phyloP scores from a whole-genome alignment of 1,140 invertebrate genomes.

The Sitobion miscanthi region DNA sequence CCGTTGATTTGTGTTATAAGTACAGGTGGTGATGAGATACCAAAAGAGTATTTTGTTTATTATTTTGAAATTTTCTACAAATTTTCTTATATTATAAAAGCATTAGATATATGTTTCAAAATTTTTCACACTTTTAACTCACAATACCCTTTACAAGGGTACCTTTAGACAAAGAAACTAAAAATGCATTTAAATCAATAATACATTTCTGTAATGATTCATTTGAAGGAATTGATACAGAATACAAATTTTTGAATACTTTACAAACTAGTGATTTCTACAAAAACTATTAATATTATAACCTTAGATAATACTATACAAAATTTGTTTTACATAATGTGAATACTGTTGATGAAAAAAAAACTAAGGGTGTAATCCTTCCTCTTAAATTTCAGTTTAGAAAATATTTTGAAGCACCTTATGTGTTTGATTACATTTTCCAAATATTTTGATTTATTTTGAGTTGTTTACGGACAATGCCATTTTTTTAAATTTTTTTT shows the following conservation, averaged over 20 bases:
- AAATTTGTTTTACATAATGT: background rate
- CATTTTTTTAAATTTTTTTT: too few species aligned
- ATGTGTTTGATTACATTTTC: too few species aligned
- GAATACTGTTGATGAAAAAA: conserved; percentile 23
- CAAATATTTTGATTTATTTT: too few species aligned
- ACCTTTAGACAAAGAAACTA: background rate
- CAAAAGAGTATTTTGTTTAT: background rate
- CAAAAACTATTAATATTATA: background rate
- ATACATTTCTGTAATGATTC: conserved; percentile 2
- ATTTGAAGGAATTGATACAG: background rate
- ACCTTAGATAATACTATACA: background rate
- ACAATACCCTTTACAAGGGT: too few species aligned
- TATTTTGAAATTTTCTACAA: background rate
- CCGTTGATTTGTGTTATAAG: background rate
- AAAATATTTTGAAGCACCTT: background rate
- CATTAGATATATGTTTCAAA: conserved; percentile 57
- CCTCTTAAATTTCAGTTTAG: conserved; percentile 16
- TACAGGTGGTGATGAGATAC: background rate
- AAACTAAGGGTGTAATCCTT: conserved; percentile 7
- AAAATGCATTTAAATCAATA: background rate
- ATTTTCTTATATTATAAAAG: conserved; percentile 16
- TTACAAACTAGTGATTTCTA: background rate
- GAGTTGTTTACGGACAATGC: too few species aligned
- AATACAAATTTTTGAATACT: conserved; percentile 16
- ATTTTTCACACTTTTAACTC: background rate